Base-by-base conservation (phyloP, 2,797 vertebrate species). In the Schizopygopsis pylzovi region DNA sequence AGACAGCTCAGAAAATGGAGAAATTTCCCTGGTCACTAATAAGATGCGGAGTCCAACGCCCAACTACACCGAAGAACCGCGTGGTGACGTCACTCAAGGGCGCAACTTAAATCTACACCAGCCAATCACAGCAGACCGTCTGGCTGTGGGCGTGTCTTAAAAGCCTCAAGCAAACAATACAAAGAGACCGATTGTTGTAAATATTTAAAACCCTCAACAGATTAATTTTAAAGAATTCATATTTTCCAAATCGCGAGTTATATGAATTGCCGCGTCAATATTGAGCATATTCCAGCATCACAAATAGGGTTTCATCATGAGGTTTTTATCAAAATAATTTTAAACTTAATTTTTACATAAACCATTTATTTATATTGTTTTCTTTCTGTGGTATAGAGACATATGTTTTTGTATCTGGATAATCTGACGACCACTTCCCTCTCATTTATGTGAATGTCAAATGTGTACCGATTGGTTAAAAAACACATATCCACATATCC, bases 1-100 rank as follows among this genome's bases (percentile, higher is more conserved):
- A 96, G 96, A 97, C 95, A 95, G 96, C 95, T 95, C 91, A 96
- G 96, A 97, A 97, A 97, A 98, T 97, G 96, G 97, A 97, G 97
- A 97, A 97, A 97, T 97, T 93, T 96, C 96, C 96, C 97, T 95
- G 94, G 96, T 96, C 94, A 96, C 96, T 97, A 97, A 97, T 97
- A 97, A 98, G 97, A 98, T 97, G 97, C 96, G 94, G 96, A 96
- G 95, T 97, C 96, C 97, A 97, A 98, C 97, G 97, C 97, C 97
- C 97, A 97, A 97, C 96, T 97, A 95, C 95, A 95, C 95, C 96
- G 96, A 97, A 97, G 97, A 98, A 98, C 92, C 93, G 92, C 95
- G 94, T 94, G 95, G 95, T 98, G 97, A 97, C 96, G 97, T 93
- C 96, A 96, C 93, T 94, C 89, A 89, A 90, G 93, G 97, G 97